phyloP scores from a whole-genome alignment of 2,888 invertebrate genomes.

The Embidobia sp. region DNA sequence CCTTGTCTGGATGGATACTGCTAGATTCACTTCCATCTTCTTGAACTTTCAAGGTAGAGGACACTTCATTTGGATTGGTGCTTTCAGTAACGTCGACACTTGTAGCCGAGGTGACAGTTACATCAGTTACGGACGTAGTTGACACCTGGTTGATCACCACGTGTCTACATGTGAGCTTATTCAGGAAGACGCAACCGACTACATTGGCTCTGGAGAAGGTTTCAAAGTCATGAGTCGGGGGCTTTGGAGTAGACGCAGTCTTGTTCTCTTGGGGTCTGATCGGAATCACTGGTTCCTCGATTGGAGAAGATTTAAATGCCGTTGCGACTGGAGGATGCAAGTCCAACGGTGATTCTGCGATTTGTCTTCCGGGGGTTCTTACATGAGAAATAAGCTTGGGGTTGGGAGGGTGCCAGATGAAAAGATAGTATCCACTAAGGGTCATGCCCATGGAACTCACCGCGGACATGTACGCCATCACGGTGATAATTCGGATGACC shows the following conservation, averaged over 20 bases:
- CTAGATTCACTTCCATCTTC: too few relatives aligned
- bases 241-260: constrained; percentile 9
- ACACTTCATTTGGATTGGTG: too few relatives aligned
- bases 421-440: constrained; percentile 90
- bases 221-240: constrained; percentile 31
- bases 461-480: constrained; percentile 90
- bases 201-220: constrained; percentile 31
- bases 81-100: too few relatives aligned
- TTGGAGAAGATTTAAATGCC: constrained; percentile 31
- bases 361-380: constrained; percentile 20
- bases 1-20: too few relatives aligned
- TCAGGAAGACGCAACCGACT: constrained; percentile 9
- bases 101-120: too few relatives aligned
- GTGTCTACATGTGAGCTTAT: constrained; percentile 11
- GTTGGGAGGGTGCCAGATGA: constrained; percentile 89
- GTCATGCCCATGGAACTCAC: constrained; percentile 93
- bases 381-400: constrained; percentile 77
- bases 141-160: too few relatives aligned
- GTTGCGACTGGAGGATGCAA: constrained; percentile 14
- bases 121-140: too few relatives aligned
- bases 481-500: constrained; percentile 87
- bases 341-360: constrained; percentile 18
- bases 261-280: constrained; percentile 13
- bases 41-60: too few relatives aligned
- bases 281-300: constrained; percentile 24